A percentile compares a stretch with the other conserved stretches of the same genome.
phyloP scores from a whole-genome alignment of 2,797 vertebrate species.

The Syndactyla subalaris region DNA sequence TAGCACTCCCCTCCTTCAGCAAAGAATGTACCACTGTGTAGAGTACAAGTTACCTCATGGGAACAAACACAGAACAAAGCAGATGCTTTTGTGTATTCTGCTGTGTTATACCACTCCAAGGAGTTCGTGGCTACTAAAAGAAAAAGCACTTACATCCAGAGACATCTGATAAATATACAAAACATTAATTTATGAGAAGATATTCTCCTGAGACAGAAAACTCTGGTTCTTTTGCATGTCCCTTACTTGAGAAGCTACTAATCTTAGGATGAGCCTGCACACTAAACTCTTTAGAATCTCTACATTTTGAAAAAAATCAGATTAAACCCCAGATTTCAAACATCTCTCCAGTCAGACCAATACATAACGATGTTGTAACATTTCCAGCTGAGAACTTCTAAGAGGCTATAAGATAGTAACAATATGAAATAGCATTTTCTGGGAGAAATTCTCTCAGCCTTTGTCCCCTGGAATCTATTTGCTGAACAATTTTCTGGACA shows the following conservation, averaged over 20 bases:
- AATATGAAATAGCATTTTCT: neutral
- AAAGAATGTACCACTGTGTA: neutral
- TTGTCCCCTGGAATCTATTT: neutral
- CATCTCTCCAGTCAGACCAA: neutral
- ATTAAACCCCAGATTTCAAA: neutral
- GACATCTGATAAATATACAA: neutral
- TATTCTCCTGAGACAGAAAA: neutral
- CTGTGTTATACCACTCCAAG: neutral
- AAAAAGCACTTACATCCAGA: neutral
- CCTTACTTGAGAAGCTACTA: neutral
- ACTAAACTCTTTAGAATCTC: neutral
- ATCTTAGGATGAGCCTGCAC: neutral
- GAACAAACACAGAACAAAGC: slow-evolving; percentile 51
- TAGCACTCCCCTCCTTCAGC: neutral
- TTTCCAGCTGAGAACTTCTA: neutral
- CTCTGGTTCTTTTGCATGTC: neutral
- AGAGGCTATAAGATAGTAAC: neutral
- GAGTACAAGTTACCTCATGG: slow-evolving; percentile 55
- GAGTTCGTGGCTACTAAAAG: neutral
- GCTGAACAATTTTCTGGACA: neutral
- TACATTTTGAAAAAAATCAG: neutral
- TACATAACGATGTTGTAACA: neutral
- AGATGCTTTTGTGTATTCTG: neutral
- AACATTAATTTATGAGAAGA: neutral
- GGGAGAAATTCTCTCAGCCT: neutral